Conservation (phyloP, 1,140 invertebrate species). For the Bilobella aurantiaca region DNA sequence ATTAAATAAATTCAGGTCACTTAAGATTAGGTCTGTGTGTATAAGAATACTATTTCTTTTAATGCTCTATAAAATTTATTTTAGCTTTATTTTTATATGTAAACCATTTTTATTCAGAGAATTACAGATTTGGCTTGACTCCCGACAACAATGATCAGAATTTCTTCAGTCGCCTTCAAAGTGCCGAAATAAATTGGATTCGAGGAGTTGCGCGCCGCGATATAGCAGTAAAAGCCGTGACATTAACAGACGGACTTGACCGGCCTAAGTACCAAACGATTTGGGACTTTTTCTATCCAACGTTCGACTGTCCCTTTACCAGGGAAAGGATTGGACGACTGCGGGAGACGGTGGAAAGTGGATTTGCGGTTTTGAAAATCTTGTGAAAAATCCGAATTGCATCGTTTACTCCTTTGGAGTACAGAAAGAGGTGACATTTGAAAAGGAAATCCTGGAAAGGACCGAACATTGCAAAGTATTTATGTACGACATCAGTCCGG, state of each 20-base stretch:
- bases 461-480: slow-evolving; percentile 8
- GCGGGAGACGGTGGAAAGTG: slow-evolving; percentile 9
- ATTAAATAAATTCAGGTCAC: too few relatives aligned
- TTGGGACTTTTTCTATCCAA: background rate
- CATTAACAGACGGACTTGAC: background rate
- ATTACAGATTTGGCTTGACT: too few relatives aligned
- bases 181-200: background rate
- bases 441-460: slow-evolving; percentile 3
- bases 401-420: slow-evolving; percentile 22
- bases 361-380: slow-evolving; percentile 4
- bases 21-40: too few relatives aligned
- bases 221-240: background rate
- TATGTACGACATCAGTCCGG: slow-evolving; percentile 10
- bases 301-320: background rate
- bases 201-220: background rate
- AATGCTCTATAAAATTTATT: too few relatives aligned
- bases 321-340: background rate
- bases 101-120: too few relatives aligned
- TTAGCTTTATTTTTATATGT: too few relatives aligned
- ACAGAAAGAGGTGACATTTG: slow-evolving; percentile 7
- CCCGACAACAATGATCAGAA: too few relatives aligned
- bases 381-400: slow-evolving; percentile 10
- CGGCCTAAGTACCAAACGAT: background rate
- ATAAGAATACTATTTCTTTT: too few relatives aligned
- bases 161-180: background rate